Percentiles rank a stretch among this genome's conserved stretches.
Conservation (phyloP, 2,113 vertebrate genomes). For the Eolophus roseicapilla region DNA sequence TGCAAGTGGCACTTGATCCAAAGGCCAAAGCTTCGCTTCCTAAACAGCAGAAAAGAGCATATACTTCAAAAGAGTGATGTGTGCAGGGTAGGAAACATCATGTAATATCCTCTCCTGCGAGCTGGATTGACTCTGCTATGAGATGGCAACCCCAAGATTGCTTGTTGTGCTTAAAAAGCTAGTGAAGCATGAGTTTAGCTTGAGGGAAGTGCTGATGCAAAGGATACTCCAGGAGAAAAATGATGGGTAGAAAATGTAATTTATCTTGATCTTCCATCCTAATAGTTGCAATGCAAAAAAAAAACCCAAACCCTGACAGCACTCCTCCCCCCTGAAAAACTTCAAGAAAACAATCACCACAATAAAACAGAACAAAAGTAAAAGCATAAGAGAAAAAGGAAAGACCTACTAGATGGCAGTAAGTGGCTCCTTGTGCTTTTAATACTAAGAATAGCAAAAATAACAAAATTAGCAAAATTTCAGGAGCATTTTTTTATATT, state of each 20-base stretch:
- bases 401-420: not conserved
- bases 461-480: not conserved
- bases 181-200: constrained; percentile 17
- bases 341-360: not conserved
- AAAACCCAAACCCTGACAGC: accelerated
- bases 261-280: constrained; percentile 33
- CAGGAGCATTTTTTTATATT: not conserved
- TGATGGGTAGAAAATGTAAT: constrained; percentile 23
- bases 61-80: not conserved
- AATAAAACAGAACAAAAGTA: not conserved
- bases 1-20: constrained; percentile 2
- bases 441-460: not conserved
- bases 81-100: not conserved
- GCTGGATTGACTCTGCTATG: not conserved
- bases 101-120: not conserved
- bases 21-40: not conserved
- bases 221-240: constrained; percentile 21
- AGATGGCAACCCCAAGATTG: not conserved
- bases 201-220: constrained; percentile 26
- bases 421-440: not conserved
- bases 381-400: not conserved
- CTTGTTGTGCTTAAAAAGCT: constrained; percentile 37
- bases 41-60: not conserved
- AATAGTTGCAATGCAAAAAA: not conserved
- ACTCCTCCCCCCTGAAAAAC: not conserved